Percentiles rank a stretch among this genome's conserved stretches.
These are phyloP conservation scores for Spheniscus humboldti DNA, from an alignment of 2,797 vertebrate species.

Conservation along the genomic window DNA sequence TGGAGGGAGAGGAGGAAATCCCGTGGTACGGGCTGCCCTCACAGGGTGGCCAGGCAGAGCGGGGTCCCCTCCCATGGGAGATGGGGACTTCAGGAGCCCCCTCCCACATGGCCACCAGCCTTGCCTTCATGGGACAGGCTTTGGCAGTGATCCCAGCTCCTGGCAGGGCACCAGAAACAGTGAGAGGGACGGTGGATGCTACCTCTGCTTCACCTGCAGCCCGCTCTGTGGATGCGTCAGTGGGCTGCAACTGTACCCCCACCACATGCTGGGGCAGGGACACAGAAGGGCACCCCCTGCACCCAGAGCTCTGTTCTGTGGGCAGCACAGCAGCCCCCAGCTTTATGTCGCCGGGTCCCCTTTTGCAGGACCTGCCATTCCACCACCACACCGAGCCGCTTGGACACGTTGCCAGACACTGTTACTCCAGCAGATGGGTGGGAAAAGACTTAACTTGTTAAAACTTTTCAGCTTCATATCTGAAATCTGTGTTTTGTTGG, in stretches of 20 bases:
- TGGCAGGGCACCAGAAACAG: background rate
- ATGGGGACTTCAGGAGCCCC: background rate
- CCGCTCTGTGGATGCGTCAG: fast-evolving
- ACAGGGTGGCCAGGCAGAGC: fast-evolving
- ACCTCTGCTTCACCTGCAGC: background rate
- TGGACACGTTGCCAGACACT: fast-evolving
- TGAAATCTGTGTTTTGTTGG: background rate
- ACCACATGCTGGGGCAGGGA: background rate
- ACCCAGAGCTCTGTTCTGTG: background rate
- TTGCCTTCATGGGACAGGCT: background rate
- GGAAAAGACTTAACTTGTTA: background rate
- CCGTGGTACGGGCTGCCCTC: background rate
- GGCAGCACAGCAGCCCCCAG: background rate
- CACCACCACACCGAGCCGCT: background rate
- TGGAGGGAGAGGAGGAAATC: background rate
- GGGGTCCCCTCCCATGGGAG: background rate
- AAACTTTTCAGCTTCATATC: background rate
- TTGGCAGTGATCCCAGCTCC: background rate
- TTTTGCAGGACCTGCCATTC: background rate
- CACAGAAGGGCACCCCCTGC: no score
- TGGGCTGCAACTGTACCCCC: fast-evolving
- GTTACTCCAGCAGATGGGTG: background rate
- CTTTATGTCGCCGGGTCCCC: background rate
- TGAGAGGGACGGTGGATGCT: background rate
- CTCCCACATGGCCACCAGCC: background rate